Evolutionary conservation across 2,113 vertebrate species (phyloP), one percentile per base, ranked within the genome.

Genomic region (Crypturellus undulatus): DNA sequence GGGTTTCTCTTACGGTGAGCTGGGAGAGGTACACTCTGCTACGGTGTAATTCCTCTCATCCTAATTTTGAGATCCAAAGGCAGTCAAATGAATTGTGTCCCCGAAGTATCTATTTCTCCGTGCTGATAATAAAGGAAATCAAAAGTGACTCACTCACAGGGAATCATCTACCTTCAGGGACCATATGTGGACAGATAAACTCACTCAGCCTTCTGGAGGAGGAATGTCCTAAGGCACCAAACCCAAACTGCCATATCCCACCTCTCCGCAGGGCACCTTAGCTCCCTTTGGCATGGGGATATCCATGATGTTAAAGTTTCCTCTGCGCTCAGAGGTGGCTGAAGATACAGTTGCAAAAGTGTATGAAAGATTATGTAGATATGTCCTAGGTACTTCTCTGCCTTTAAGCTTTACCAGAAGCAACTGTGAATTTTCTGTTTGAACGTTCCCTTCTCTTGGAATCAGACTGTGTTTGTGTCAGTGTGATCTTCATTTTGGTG

Each of bases 81-180:
- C 65, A 75, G 65, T 40, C 60, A 72, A 93, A 94, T 71, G 12
- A 91, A 64, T 40, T 82, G 12, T 83, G 49, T 85, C 90, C 79
- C 93, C 68, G 72, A 91, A 79, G 62, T 10, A 87, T 18, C 13
- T 43, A 68, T 89, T 87, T 96, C 45, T 86, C 26, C 91, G 40
- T 73, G 52, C 17, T 85, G 62, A 87, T 91, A 91, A 79, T 10
- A 62, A 10, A 87, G 70, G 77, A 90, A 87, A 96, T 93, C 32
- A 90, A 51, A 94, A 83, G 52, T 87, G 71, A 95, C 58, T 82
- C 18, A 40, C 24, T 87, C 36, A 87, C 52, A 84, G 68, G 58
- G 47, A 94, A 20, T 65, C 36, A 85, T 87, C 71, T 62, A 1
- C 62, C 36, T 69, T 82, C 84, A 69, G 0, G 58, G 67, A 49